Evolutionary conservation across 2,113 vertebrate species (phyloP).

Genomic region (Mohoua ochrocephala): DNA sequence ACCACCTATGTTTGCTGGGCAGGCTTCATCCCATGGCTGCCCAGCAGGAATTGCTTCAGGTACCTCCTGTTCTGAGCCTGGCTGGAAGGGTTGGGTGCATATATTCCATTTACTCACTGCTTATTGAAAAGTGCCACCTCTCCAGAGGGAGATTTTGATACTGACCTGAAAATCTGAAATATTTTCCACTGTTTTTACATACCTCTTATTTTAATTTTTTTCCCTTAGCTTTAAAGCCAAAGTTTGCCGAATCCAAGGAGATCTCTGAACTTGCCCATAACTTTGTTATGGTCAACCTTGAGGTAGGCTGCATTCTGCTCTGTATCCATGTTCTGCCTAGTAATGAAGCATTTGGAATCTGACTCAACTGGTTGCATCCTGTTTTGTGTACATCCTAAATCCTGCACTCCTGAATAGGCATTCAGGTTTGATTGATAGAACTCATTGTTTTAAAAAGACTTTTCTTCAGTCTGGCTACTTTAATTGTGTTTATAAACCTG

Average conservation of each 20-base stretch:
- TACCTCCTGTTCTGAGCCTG: neutral
- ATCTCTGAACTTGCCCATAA: constrained; percentile 96
- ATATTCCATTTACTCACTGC: neutral
- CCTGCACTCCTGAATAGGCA: neutral
- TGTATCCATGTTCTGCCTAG: neutral
- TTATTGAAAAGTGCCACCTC: neutral
- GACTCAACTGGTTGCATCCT: neutral
- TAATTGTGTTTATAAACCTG: neutral
- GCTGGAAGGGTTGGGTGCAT: neutral
- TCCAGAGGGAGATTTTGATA: neutral
- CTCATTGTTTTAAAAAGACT: neutral
- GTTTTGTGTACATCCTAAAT: neutral
- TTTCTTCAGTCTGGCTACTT: neutral
- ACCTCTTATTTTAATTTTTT: neutral
- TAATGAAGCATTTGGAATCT: neutral
- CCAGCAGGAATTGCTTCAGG: neutral
- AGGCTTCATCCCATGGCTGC: neutral
- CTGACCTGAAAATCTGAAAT: neutral
- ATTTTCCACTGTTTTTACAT: neutral
- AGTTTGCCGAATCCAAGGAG: constrained; percentile 95
- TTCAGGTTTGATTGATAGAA: neutral
- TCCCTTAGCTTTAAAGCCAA: constrained; percentile 88
- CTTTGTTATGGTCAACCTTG: constrained; percentile 97
- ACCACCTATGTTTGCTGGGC: accelerated
- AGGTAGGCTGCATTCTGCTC: constrained; percentile 76